phyloP scores from a whole-genome alignment of 2,888 invertebrate genomes.

The Flexamia atlantica region DNA sequence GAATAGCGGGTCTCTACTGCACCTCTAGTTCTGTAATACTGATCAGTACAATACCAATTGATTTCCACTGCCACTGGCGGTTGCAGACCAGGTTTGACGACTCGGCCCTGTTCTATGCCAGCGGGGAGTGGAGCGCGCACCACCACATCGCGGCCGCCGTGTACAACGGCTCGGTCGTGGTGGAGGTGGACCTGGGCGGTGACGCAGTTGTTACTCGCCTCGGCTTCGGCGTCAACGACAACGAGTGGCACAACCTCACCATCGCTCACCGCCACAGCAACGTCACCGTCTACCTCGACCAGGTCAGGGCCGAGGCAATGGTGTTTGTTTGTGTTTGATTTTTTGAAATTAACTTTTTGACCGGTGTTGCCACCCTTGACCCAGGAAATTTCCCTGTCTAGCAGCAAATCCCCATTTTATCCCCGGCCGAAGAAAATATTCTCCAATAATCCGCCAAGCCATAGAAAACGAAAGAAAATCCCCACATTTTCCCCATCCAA shows the following conservation, averaged over 20 bases:
- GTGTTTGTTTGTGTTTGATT: too few relatives aligned
- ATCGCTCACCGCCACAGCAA: slow-evolving; percentile 87
- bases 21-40: too few relatives aligned
- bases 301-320: slow-evolving; percentile 70
- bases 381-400: too few relatives aligned
- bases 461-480: too few relatives aligned
- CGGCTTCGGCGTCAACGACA: slow-evolving; percentile 84
- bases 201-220: slow-evolving; percentile 85
- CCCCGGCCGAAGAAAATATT: too few relatives aligned
- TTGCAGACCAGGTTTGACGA: slow-evolving; percentile 91
- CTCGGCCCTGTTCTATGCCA: slow-evolving; percentile 94
- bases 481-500: too few relatives aligned
- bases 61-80: neutral
- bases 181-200: slow-evolving; percentile 92
- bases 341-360: too few relatives aligned
- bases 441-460: too few relatives aligned
- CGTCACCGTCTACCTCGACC: slow-evolving; percentile 87
- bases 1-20: too few relatives aligned
- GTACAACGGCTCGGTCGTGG: slow-evolving; percentile 88
- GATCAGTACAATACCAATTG: too few relatives aligned
- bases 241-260: slow-evolving; percentile 92
- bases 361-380: too few relatives aligned
- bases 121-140: slow-evolving; percentile 92
- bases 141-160: slow-evolving; percentile 95
- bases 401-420: too few relatives aligned